phyloP scores from a whole-genome alignment of 2,888 invertebrate genomes.

The Perithous albicinctus region DNA sequence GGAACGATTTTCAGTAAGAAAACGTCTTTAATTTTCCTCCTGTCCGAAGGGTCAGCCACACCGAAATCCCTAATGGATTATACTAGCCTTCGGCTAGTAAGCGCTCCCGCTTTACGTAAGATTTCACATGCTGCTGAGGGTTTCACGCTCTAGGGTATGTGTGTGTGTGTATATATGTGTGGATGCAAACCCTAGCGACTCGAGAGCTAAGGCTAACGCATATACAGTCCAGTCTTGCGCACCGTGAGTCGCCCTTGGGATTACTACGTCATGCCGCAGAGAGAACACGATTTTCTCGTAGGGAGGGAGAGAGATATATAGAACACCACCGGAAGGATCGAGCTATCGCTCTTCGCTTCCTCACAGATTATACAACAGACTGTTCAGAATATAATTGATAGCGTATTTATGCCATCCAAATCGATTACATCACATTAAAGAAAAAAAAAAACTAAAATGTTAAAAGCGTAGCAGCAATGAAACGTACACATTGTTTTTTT shows the following conservation, averaged over 20 bases:
- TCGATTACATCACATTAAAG: neutral
- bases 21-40: conserved; percentile 67
- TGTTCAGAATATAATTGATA: conserved; percentile 6
- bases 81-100: conserved; percentile 69
- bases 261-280: conserved; percentile 83
- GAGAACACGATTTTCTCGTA: conserved; percentile 57
- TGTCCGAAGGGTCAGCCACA: conserved; percentile 72
- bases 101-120: conserved; percentile 61
- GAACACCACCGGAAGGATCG: conserved; percentile 79
- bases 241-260: conserved; percentile 79
- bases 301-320: conserved; percentile 34
- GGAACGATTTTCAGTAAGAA: neutral
- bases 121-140: conserved; percentile 32
- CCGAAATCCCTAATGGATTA: conserved; percentile 77
- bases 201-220: conserved; percentile 81
- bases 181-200: conserved; percentile 83
- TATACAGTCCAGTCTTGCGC: conserved; percentile 64
- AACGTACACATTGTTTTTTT: neutral
- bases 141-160: conserved; percentile 32
- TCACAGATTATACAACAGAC: conserved; percentile 33
- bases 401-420: neutral
- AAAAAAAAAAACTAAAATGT: too few species aligned
- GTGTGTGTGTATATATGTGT: conserved; percentile 34
- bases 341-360: conserved; percentile 73
- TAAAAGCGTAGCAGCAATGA: too few species aligned